Evolutionary conservation across 2,888 invertebrate genomes (phyloP).

Genomic region (Plemyria rubiginata): DNA sequence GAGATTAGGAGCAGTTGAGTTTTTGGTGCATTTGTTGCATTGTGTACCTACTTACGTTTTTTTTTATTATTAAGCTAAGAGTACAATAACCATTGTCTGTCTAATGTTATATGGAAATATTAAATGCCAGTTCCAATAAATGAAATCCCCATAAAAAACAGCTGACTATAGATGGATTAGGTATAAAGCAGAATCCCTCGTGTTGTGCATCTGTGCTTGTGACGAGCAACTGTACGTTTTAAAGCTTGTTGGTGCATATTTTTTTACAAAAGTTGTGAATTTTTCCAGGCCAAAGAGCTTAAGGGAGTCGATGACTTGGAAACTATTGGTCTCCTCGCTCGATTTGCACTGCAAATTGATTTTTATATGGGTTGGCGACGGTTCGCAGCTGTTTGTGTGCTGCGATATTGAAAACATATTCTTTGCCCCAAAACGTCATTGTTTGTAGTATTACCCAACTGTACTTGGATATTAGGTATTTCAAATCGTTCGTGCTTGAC

Average conservation of each 20-base stretch:
- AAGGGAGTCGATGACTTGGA: constrained; percentile 77
- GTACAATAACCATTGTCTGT: no score
- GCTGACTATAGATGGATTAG: constrained; percentile 42
- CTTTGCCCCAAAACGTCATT: background rate
- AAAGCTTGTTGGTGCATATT: constrained; percentile 51
- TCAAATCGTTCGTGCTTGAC: background rate
- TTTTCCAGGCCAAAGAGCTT: constrained; percentile 74
- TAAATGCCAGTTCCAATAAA: background rate
- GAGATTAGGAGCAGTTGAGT: background rate
- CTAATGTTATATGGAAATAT: background rate
- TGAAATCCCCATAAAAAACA: constrained; percentile 19
- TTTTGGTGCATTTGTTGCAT: background rate
- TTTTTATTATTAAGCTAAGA: no score
- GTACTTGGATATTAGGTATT: constrained; percentile 14
- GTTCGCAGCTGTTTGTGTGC: constrained; percentile 49
- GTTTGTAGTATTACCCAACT: background rate
- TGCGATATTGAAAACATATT: constrained; percentile 27
- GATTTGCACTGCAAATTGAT: constrained; percentile 82
- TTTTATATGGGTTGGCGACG: constrained; percentile 66
- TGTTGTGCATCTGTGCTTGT: constrained; percentile 34
- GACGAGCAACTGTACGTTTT: constrained; percentile 48
- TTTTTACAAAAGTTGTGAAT: constrained; percentile 66
- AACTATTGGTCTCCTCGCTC: constrained; percentile 78
- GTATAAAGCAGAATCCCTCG: constrained; percentile 42
- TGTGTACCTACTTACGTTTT: no score